Evolutionary conservation across 2,888 invertebrate genomes (phyloP), one percentile per base, ranked within the genome.

Genomic region (Minunthozetes semirufus): DNA sequence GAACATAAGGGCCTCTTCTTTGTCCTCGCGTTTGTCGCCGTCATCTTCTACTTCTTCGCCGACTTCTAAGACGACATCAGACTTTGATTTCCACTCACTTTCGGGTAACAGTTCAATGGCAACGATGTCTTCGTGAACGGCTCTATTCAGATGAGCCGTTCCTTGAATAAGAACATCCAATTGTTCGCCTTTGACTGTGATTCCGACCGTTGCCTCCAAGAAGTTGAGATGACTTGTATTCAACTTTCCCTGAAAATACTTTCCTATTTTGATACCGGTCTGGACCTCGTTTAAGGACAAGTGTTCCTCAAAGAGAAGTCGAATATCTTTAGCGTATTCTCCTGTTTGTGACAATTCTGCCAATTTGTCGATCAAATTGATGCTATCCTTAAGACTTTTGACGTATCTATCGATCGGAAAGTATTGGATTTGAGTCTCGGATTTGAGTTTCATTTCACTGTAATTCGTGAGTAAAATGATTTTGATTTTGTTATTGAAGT

Each of bases 91-190:
- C 99, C 99, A 99, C 80, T 97, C 87, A 9, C 87, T 87, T 84
- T 95, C 88, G 0, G 94, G 91, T 68, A 98, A 86, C 68, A 99
- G 84, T 84, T 94, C 89, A 73, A 99, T 85, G 6, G 94, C 98
- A 6, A 99, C 96, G 56, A 90, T 85, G 82, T 99, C 99, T 6
- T 94, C 96, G 82, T 98, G 93, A 0, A 98, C 91, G 2, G 95
- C 93, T 77, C 99, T 87, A 83, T 99, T 99, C 74, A 97, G 87
- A 72, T 92, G 88, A 73, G 87, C 86, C 76, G 90, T 87, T 0
- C 95, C 94, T 88, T 94, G 93, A 25, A 95, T 86, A 9, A 94
- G 84, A 77, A 94, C 79, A 78, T 79, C 61, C 15, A 77, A 89
- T 46, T 94, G 91, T 81, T 87, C 88, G 17, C 88, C 88, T 80